Evolutionary conservation across 2,888 invertebrate species (phyloP).

Genomic region (Tuberolachnus salignus): DNA sequence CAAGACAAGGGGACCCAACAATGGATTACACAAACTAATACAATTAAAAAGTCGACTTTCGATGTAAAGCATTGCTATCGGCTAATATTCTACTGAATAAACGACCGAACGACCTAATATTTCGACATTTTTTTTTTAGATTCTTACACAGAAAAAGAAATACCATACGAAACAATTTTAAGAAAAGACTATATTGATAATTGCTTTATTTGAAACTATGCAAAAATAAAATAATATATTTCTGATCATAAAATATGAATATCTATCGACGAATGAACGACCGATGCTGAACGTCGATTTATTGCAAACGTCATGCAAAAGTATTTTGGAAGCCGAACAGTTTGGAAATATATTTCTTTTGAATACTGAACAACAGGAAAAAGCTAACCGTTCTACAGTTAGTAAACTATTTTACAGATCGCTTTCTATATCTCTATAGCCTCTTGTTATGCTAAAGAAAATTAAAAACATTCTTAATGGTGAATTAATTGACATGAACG

Average conservation of each 20-base stretch:
- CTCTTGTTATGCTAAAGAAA: constrained; percentile 14
- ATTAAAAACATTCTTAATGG: neutral
- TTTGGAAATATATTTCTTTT: neutral
- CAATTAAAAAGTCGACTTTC: constrained; percentile 7
- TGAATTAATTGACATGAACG: no score
- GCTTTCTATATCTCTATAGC: neutral
- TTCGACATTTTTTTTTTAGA: neutral
- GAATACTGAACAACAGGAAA: neutral
- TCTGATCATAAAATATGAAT: neutral
- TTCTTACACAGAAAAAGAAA: neutral
- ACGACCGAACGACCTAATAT: neutral
- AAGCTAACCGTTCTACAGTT: neutral
- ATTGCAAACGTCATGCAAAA: neutral
- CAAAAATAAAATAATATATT: neutral
- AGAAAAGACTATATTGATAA: neutral
- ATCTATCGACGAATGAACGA: no score
- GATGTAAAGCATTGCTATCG: constrained; percentile 12
- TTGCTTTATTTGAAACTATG: neutral
- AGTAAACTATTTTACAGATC: no score
- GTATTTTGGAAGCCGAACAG: neutral
- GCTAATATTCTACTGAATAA: constrained; percentile 5
- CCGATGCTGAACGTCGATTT: neutral
- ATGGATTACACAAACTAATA: no score
- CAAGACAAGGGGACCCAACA: constrained; percentile 12
- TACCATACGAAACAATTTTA: neutral